Evolutionary conservation across 2,797 vertebrate species (phyloP).

Genomic region (Hylomyscus alleni): DNA sequence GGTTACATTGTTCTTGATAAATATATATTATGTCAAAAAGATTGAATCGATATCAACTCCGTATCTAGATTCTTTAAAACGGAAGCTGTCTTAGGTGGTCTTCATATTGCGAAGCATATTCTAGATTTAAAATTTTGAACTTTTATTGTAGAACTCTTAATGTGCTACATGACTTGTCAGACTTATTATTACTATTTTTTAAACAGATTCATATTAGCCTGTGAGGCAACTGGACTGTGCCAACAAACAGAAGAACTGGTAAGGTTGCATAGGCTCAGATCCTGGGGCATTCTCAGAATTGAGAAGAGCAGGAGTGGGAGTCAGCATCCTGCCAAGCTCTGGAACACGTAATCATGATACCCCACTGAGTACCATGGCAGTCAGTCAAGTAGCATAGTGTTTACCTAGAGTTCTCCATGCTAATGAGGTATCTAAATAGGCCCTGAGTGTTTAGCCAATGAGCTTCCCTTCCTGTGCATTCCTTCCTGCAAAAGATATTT

Average conservation of each 20-base stretch:
- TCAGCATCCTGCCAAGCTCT: neutral
- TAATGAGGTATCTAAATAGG: neutral
- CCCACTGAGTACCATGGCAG: neutral
- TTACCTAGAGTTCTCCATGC: neutral
- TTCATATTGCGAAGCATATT: neutral
- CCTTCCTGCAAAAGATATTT: neutral
- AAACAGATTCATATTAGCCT: neutral
- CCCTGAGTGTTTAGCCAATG: neutral
- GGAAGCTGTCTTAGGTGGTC: slow-evolving; percentile 20
- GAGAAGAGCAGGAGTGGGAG: neutral
- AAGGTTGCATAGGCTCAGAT: neutral
- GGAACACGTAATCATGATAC: neutral
- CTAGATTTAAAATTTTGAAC: neutral
- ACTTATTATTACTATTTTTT: neutral
- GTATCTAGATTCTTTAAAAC: slow-evolving; percentile 54
- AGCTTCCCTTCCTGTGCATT: too few relatives aligned
- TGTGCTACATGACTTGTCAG: neutral
- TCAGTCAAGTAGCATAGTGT: neutral
- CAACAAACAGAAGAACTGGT: neutral
- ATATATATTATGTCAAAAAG: slow-evolving; percentile 42
- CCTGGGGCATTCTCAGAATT: neutral
- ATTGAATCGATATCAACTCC: neutral
- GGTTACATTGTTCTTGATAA: slow-evolving; percentile 35
- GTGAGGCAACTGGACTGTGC: neutral
- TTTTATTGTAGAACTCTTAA: slow-evolving; percentile 48